Evolutionary conservation across 2,888 invertebrate genomes (phyloP).

Genomic region (Stictocephala bisonia): DNA sequence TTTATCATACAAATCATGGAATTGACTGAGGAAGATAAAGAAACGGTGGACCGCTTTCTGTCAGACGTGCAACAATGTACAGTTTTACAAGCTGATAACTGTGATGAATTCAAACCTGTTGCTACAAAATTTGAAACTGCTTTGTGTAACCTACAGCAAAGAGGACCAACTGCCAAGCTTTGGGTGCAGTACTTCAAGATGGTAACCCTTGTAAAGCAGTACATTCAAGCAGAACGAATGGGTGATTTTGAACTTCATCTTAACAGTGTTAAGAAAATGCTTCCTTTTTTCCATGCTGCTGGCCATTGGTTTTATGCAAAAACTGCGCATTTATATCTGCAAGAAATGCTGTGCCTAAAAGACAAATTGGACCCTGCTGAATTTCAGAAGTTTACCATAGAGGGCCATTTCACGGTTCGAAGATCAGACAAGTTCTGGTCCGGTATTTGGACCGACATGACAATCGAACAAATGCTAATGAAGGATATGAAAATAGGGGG

Average conservation of each 20-base stretch:
- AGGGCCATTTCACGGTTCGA: constrained; percentile 49
- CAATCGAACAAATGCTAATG: constrained; percentile 62
- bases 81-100: too few species aligned
- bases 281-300: constrained; percentile 53
- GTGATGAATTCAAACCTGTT: constrained; percentile 4
- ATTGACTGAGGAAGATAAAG: neutral
- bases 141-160: neutral
- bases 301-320: constrained; percentile 58
- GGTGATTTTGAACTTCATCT: constrained; percentile 54
- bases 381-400: constrained; percentile 32
- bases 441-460: constrained; percentile 51
- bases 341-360: constrained; percentile 50
- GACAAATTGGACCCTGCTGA: constrained; percentile 35
- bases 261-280: constrained; percentile 50
- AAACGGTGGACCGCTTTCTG: neutral
- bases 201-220: constrained; percentile 23
- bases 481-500: constrained; percentile 57
- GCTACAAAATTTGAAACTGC: neutral
- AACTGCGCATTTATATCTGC: constrained; percentile 54
- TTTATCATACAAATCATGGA: neutral
- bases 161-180: constrained; percentile 30
- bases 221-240: constrained; percentile 43
- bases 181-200: constrained; percentile 43
- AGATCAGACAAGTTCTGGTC: constrained; percentile 47
- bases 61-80: constrained; percentile 53